Conservation (phyloP, 2,888 invertebrate genomes). For the Cyclophora albipunctata region DNA sequence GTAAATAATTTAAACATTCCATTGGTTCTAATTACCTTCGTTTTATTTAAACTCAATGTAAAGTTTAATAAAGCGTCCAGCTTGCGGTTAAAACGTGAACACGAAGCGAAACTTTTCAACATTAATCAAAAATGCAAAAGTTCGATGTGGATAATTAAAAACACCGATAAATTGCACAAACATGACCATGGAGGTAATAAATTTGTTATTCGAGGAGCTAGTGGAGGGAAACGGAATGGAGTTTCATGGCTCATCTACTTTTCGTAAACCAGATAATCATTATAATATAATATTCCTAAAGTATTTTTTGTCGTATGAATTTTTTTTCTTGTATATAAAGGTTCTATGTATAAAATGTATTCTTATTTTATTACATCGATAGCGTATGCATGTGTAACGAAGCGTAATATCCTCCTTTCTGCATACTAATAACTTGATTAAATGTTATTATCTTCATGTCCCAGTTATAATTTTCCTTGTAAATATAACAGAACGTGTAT, state of each 20-base stretch:
- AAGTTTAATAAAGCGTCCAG: background rate
- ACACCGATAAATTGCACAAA: constrained; percentile 5
- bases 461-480: no score
- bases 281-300: no score
- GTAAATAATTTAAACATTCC: background rate
- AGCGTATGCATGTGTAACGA: no score
- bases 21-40: background rate
- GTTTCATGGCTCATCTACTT: constrained; percentile 3
- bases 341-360: no score
- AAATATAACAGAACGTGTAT: no score
- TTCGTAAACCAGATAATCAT: no score
- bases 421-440: no score
- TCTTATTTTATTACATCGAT: no score
- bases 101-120: background rate
- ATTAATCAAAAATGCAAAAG: constrained; percentile 1
- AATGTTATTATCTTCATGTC: no score
- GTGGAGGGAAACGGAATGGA: constrained; percentile 3
- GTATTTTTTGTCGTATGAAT: no score
- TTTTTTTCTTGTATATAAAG: no score
- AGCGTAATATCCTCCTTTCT: no score
- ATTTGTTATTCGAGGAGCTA: constrained; percentile 7
- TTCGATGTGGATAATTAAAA: constrained; percentile 2
- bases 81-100: background rate
- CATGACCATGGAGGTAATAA: constrained; percentile 2
- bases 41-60: background rate